Percentiles rank a stretch among this genome's conserved stretches.
Conservation (phyloP, 2,888 invertebrate genomes). For the Pristionchus fissidentatus region DNA sequence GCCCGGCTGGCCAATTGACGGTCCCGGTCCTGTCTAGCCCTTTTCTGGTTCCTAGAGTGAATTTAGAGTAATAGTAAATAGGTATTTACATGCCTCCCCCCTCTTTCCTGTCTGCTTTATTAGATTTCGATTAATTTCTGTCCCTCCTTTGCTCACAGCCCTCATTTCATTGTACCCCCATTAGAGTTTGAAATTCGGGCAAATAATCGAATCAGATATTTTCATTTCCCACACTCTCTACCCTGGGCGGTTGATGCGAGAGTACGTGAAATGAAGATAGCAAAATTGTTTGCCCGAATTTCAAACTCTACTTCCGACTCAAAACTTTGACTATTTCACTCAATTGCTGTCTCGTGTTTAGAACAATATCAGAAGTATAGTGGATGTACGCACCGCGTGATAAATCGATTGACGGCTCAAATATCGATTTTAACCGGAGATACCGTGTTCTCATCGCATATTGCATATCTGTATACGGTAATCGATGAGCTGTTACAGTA, state of each 20-base stretch:
- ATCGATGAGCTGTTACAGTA: neutral
- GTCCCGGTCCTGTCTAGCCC: neutral
- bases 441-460: neutral
- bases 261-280: too few species aligned
- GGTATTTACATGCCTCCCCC: neutral
- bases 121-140: too few species aligned
- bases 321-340: too few species aligned
- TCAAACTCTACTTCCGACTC: too few species aligned
- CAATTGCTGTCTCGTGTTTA: too few species aligned
- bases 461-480: slow-evolving; percentile 2
- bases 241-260: neutral
- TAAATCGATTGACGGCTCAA: slow-evolving; percentile 25
- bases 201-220: too few species aligned
- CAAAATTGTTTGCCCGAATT: too few species aligned
- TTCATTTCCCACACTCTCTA: too few species aligned
- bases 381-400: neutral
- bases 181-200: too few species aligned
- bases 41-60: neutral
- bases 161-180: slow-evolving; percentile 6
- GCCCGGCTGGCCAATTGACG: neutral
- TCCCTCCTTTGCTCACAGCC: neutral
- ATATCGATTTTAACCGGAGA: too few species aligned
- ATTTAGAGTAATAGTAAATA: too few species aligned
- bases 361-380: slow-evolving; percentile 20
- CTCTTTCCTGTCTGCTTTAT: neutral